Evolutionary conservation across 2,797 vertebrate species (phyloP), one percentile per base, ranked within the genome.

Genomic region (Takifugu ocellatus): DNA sequence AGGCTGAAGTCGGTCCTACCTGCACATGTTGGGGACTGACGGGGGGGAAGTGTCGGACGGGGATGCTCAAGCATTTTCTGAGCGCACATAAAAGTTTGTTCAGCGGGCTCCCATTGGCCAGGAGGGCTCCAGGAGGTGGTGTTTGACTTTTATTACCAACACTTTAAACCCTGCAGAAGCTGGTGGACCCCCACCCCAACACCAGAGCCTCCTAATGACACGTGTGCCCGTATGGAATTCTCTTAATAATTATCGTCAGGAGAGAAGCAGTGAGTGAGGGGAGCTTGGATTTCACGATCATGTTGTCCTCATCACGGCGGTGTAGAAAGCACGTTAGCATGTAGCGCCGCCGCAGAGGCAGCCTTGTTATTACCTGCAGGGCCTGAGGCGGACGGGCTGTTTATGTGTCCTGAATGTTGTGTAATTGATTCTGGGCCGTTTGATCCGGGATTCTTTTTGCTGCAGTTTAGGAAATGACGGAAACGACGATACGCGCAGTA

Each of bases 131-230:
- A 36, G 86, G 86, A 89, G 91, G 91, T 82, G 90, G 87, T 49
- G 68, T 70, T 77, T 46, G 44, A 27, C 12, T 82, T 93, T 93
- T 92, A 93, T 81, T 82, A 84, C 86, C 66, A 2, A 75, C 88
- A 90, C 82, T 90, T 91, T 77, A 88, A 86, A 84, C 67, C 74
- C 75, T 79, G 78, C 68, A 71, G 68, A 72, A 78, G 77, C 87
- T 84, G 67, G 69, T n/a, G 51, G 85, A 82, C 80, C 61, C 17
- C 44, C 44, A 7, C 44, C 44, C n/a, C 44, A 9, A n/a, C 44
- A 46, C 44, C 44, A 54, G 81, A 70, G 77, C 79, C 84, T 77
- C 85, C 77, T 90, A 92, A 92, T 91, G 79, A 91, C 82, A 91
- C 72, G 80, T 85, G 68, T 59, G 73, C 47, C 68, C 74, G 63